A percentile compares a stretch with the other conserved stretches of the same genome.
Evolutionary conservation across 2,888 invertebrate species (phyloP).

Genomic region (Apamea monoglypha): DNA sequence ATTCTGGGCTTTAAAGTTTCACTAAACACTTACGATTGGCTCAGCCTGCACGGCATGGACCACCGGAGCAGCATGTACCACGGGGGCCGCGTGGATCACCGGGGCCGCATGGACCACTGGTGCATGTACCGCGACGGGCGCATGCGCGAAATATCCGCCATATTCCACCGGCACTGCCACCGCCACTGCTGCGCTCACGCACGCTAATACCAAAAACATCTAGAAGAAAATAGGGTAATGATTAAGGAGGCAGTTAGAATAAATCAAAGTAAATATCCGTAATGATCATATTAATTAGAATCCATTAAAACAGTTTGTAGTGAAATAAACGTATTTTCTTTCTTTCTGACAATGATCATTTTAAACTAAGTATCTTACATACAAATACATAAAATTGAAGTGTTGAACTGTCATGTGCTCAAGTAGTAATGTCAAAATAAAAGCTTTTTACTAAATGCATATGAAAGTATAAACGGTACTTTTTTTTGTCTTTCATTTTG

Average conservation of each 20-base stretch:
- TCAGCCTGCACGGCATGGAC: slow-evolving; percentile 72
- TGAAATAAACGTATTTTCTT: background rate
- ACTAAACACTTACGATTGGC: slow-evolving; percentile 41
- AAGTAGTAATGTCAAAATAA: no score
- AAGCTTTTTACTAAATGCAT: no score
- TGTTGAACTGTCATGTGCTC: no score
- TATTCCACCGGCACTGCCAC: slow-evolving; percentile 74
- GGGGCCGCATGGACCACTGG: slow-evolving; percentile 67
- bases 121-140: slow-evolving; percentile 63
- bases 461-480: no score
- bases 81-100: slow-evolving; percentile 67
- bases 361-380: background rate
- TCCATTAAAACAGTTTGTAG: background rate
- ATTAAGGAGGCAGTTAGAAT: background rate
- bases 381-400: no score
- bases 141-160: slow-evolving; percentile 58
- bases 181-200: slow-evolving; percentile 75
- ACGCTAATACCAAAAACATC: slow-evolving; percentile 78
- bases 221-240: slow-evolving; percentile 52
- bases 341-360: background rate
- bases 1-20: background rate
- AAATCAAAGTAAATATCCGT: background rate
- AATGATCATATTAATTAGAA: background rate
- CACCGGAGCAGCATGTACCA: slow-evolving; percentile 57
- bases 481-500: no score